Conservation (phyloP, 2,888 invertebrate species). For the Folsomia candida region DNA sequence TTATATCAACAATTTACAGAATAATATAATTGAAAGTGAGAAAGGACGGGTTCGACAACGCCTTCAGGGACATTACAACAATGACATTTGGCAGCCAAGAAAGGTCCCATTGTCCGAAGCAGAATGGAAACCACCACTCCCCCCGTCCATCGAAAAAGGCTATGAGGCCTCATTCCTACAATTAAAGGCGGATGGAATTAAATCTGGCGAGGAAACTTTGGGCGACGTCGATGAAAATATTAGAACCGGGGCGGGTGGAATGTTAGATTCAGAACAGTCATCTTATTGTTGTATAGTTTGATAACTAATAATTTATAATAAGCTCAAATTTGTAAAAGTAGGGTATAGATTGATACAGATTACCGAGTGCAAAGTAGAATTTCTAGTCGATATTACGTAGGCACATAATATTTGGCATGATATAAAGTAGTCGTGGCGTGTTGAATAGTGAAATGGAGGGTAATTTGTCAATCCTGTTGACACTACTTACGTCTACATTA, state of each 20-base stretch:
- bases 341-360: neutral
- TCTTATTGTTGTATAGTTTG: slow-evolving; percentile 2
- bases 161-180: slow-evolving; percentile 67
- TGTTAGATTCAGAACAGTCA: neutral
- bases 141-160: slow-evolving; percentile 69
- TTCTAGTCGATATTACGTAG: neutral
- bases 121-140: slow-evolving; percentile 78
- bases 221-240: slow-evolving; percentile 12
- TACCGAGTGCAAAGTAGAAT: too few relatives aligned
- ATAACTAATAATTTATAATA: neutral
- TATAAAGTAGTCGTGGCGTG: too few relatives aligned
- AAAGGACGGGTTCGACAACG: slow-evolving; percentile 63
- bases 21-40: slow-evolving; percentile 70
- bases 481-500: too few relatives aligned
- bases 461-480: neutral
- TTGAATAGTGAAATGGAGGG: neutral
- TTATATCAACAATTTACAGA: slow-evolving; percentile 56
- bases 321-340: neutral
- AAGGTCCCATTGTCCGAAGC: slow-evolving; percentile 69
- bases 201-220: slow-evolving; percentile 52
- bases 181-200: slow-evolving; percentile 64
- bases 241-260: neutral
- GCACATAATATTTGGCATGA: neutral
- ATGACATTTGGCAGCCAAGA: slow-evolving; percentile 77
- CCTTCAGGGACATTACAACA: slow-evolving; percentile 66